A percentile compares a stretch with the other conserved stretches of the same genome.
These are phyloP conservation scores for Melanitta fusca DNA, from an alignment of 2,797 vertebrate genomes.

Conservation along the genomic window DNA sequence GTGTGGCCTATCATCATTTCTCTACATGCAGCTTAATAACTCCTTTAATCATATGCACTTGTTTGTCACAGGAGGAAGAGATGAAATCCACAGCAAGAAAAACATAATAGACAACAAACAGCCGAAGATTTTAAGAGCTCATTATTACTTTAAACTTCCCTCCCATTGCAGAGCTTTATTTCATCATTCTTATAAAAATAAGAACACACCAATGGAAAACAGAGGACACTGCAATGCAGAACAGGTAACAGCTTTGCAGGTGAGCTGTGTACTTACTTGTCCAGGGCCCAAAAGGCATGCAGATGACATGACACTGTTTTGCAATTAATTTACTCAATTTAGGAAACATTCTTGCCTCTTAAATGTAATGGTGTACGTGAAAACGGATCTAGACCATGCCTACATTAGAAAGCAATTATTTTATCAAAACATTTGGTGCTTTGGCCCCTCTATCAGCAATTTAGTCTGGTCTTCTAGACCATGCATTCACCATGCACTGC, in stretches of 20 bases:
- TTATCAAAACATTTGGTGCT: background rate
- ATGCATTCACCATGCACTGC: background rate
- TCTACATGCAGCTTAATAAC: background rate
- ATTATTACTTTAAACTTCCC: background rate
- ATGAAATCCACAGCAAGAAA: slow-evolving; percentile 26
- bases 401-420: background rate
- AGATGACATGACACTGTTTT: background rate
- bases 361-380: background rate
- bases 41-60: slow-evolving; percentile 4
- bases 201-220: background rate
- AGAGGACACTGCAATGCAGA: background rate
- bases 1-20: background rate
- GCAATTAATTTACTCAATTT: background rate
- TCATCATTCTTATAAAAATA: background rate
- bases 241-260: background rate
- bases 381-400: background rate
- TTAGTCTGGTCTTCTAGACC: background rate
- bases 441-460: background rate
- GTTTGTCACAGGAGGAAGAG: background rate
- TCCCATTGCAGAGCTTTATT: background rate
- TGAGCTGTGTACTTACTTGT: background rate
- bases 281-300: background rate
- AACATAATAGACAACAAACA: background rate
- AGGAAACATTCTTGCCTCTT: background rate
- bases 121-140: background rate